phyloP scores from a whole-genome alignment of 2,888 invertebrate genomes.

The Rhopalosiphum nymphaeae region DNA sequence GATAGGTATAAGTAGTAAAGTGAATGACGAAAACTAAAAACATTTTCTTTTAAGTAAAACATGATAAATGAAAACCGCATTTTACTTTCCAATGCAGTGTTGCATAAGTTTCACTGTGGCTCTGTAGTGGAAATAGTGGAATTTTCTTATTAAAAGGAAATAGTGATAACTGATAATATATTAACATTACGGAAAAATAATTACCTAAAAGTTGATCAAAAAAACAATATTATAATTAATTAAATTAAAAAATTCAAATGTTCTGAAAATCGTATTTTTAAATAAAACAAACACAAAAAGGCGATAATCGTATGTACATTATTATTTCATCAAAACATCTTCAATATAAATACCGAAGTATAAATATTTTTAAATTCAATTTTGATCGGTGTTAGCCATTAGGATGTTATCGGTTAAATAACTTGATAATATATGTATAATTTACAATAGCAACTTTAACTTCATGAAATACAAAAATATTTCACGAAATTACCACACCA shows the following conservation, averaged over 20 bases:
- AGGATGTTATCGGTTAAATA: background rate
- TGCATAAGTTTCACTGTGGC: slow-evolving; percentile 19
- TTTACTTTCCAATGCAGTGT: slow-evolving; percentile 43
- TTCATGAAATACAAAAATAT: background rate
- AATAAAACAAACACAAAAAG: too few species aligned
- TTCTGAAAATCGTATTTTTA: background rate
- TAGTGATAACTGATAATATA: background rate
- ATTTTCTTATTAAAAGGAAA: background rate
- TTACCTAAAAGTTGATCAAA: background rate
- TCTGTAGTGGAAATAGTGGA: background rate
- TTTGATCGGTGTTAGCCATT: too few species aligned
- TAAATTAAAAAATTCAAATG: background rate
- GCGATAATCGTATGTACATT: too few species aligned
- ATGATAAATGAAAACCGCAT: slow-evolving; percentile 35
- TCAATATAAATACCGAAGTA: background rate
- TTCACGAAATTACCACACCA: background rate
- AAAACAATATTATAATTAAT: background rate
- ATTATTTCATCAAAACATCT: background rate
- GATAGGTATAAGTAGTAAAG: background rate
- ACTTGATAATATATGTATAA: background rate
- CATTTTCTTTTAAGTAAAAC: slow-evolving; percentile 25
- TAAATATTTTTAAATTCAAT: background rate
- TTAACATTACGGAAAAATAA: background rate
- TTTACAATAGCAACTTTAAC: background rate
- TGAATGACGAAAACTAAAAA: slow-evolving; percentile 31